These are phyloP conservation scores for Hypomecis atomaria DNA, from an alignment of 2,888 invertebrate genomes.

Conservation along the genomic window DNA sequence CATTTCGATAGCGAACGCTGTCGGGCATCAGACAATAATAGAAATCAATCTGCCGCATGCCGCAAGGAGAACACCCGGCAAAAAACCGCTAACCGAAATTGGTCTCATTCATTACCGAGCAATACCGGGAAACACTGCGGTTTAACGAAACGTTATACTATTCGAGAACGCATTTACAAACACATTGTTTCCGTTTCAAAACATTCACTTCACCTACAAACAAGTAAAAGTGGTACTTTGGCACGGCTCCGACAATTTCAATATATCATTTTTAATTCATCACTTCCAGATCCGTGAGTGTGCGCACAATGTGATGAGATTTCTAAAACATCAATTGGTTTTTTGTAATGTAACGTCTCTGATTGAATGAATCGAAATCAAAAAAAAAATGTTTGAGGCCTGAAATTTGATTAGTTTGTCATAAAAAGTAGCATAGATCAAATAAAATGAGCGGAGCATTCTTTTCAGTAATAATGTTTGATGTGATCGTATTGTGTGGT, in stretches of 20 bases:
- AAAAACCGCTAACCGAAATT: conserved; percentile 78
- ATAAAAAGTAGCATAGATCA: conserved; percentile 26
- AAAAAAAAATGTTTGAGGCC: conserved; percentile 22
- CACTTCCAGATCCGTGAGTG: conserved; percentile 30
- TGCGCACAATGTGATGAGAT: conserved; percentile 30
- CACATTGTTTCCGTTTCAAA: conserved; percentile 26
- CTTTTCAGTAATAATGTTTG: conserved; percentile 24
- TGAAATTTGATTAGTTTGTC: conserved; percentile 21
- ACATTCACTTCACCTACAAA: conserved; percentile 36
- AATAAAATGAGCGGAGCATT: conserved; percentile 27
- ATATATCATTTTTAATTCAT: conserved; percentile 36
- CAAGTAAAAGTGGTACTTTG: conserved; percentile 33
- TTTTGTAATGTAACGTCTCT: conserved; percentile 23
- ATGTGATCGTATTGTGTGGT: conserved; percentile 28
- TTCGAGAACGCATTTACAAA: conserved; percentile 23
- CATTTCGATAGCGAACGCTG: conserved; percentile 68
- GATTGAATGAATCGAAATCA: conserved; percentile 18
- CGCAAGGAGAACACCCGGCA: conserved; percentile 69
- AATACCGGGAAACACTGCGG: conserved; percentile 60
- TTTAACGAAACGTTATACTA: conserved; percentile 63
- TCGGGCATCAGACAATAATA: conserved; percentile 66
- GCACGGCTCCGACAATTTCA: conserved; percentile 30
- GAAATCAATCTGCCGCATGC: conserved; percentile 71
- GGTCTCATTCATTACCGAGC: conserved; percentile 68
- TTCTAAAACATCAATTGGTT: conserved; percentile 33